Evolutionary conservation across 2,888 invertebrate species (phyloP), one percentile per base, ranked within the genome.

Genomic region (Sympetrum striolatum): DNA sequence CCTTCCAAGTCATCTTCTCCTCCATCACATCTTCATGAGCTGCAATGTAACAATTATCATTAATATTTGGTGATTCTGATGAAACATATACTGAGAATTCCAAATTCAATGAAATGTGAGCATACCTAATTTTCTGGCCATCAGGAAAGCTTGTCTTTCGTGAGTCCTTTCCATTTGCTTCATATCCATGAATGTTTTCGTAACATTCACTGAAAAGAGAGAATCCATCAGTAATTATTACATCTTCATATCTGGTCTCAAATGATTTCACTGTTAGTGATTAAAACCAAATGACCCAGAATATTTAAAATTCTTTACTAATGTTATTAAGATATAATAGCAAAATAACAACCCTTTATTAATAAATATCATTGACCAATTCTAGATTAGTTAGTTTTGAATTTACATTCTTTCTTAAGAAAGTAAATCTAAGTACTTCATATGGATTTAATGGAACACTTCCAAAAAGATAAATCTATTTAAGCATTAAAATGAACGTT

Each of bases 131-230:
- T 98, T 97, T 91, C 98, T 95, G 22, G 96, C 96, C 93, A 97
- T 96, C 92, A 96, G 96, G 93, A 98, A 95, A n/a, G 97, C 96
- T 93, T 97, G 97, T 90, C 97, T 96, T 94, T 99, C 99, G 92
- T 97, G 95, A 91, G 96, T 96, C 93, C 97, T 96, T 93, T 99
- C 99, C 95, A 98, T 96, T 93, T 97, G 96, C 93, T 98, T 98
- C 97, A 98, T 97, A 93, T 98, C 98, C 60, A 96, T 97, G 94
- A 99, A 99, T 58, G 96, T 97, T 94, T 97, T 98, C 4, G 97
- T 98, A 0, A 99, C 99, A 94, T 99, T 99, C 1, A 98, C 98
- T 95, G 93, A 10, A 93, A 93, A 79, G 90, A 73, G 2, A 53
- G 14, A 25, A 73, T 31, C 0, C 31, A 25, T 73, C 31, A 12